Evolutionary conservation across 1,140 invertebrate species (phyloP).

Genomic region (Neodiprion pinetum): DNA sequence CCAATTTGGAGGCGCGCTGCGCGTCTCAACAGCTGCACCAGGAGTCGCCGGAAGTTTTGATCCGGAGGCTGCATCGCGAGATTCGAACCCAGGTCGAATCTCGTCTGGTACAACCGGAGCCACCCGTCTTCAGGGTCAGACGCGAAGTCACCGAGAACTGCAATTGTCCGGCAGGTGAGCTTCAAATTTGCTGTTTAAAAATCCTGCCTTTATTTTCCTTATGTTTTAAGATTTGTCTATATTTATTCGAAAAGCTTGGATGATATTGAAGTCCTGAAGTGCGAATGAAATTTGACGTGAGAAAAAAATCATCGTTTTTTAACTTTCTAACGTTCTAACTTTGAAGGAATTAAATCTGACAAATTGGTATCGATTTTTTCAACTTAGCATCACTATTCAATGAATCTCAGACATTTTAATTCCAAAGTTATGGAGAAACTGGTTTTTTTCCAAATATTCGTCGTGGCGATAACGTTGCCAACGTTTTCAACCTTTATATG

Average conservation of each 20-base stretch:
- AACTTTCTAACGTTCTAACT: no score
- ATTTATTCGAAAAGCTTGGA: not conserved
- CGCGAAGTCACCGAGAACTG: slow-evolving; percentile 44
- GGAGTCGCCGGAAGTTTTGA: slow-evolving; percentile 27
- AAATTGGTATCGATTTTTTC: no score
- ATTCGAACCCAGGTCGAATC: slow-evolving; percentile 36
- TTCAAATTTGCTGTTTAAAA: not conserved
- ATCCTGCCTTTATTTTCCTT: not conserved
- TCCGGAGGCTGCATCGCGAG: slow-evolving; percentile 43
- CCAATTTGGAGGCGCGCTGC: slow-evolving; percentile 44
- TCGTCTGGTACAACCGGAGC: slow-evolving; percentile 12
- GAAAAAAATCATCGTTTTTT: no score
- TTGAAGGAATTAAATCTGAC: no score
- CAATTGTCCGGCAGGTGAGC: slow-evolving; percentile 52
- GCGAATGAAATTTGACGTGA: not conserved
- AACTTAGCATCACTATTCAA: no score
- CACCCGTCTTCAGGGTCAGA: slow-evolving; percentile 42
- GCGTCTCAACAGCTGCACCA: slow-evolving; percentile 25
- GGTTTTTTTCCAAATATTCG: no score
- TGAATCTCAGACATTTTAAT: no score
- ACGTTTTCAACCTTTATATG: no score
- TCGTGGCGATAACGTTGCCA: no score
- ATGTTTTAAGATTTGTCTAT: not conserved
- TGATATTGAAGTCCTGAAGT: not conserved
- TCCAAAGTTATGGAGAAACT: no score